phyloP scores from a whole-genome alignment of 2,113 vertebrate species.

The Vidua chalybeata region DNA sequence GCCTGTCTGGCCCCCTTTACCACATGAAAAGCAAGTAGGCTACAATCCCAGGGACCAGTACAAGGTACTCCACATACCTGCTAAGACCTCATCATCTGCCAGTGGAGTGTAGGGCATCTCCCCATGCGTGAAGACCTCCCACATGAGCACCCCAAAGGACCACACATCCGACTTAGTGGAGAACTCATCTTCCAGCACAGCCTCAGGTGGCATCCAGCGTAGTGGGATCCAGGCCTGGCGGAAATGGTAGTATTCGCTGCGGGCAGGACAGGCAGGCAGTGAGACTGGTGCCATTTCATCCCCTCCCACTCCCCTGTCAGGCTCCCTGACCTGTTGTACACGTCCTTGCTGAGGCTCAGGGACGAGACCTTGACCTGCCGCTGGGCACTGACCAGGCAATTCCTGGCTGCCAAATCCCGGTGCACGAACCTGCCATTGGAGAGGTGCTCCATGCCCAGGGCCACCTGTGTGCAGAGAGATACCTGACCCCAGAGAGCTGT shows the following conservation, averaged over 20 bases:
- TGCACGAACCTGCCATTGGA: slow-evolving; percentile 94
- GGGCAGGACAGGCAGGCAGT: neutral
- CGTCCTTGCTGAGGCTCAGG: slow-evolving; percentile 94
- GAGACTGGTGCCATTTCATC: neutral
- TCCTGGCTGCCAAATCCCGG: slow-evolving; percentile 92
- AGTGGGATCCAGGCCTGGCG: slow-evolving; percentile 94
- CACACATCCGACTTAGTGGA: slow-evolving; percentile 96
- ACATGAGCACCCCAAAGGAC: slow-evolving; percentile 97
- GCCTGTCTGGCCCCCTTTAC: neutral
- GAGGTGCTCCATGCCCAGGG: slow-evolving; percentile 94
- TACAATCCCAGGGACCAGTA: neutral
- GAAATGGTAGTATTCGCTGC: slow-evolving; percentile 96
- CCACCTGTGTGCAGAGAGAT: slow-evolving; percentile 91
- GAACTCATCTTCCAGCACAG: slow-evolving; percentile 92
- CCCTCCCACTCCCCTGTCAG: neutral
- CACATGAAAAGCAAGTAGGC: neutral
- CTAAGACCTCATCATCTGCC: slow-evolving; percentile 88
- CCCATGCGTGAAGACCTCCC: slow-evolving; percentile 94
- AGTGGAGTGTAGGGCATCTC: slow-evolving; percentile 88
- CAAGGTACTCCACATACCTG: slow-evolving; percentile 76
- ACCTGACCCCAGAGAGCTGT: slow-evolving; percentile 74
- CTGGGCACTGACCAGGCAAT: slow-evolving; percentile 92
- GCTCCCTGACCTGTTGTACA: slow-evolving; percentile 89
- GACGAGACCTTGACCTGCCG: slow-evolving; percentile 91
- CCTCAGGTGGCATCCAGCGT: slow-evolving; percentile 95